Percentiles rank a stretch among this genome's conserved stretches.
Conservation (phyloP, 1,140 invertebrate genomes). For the Eriosoma lanigerum region DNA sequence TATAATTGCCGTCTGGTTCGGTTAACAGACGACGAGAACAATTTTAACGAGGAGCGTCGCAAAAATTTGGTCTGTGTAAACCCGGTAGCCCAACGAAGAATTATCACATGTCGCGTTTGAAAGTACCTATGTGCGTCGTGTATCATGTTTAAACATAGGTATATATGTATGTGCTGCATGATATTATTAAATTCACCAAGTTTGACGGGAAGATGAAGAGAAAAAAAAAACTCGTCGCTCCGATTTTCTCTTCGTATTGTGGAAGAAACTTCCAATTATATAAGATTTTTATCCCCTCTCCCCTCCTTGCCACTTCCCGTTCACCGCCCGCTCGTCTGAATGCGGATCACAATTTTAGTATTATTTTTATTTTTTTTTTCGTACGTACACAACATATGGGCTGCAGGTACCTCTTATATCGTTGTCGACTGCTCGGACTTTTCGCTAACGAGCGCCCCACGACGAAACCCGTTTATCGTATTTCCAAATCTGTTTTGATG, state of each 20-base stretch:
- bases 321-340: conserved; percentile 29
- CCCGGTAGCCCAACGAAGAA: conserved; percentile 38
- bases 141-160: neutral
- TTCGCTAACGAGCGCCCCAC: conserved; percentile 49
- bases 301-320: no score
- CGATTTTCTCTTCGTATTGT: conserved; percentile 37
- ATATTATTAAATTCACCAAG: conserved; percentile 31
- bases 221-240: conserved; percentile 46
- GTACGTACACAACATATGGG: neutral
- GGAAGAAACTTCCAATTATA: conserved; percentile 49
- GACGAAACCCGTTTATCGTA: conserved; percentile 47
- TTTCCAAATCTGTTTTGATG: conserved; percentile 34
- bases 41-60: conserved; percentile 44
- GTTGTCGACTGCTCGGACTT: conserved; percentile 1
- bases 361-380: conserved; percentile 12
- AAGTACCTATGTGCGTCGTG: neutral
- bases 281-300: neutral
- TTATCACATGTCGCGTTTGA: conserved; percentile 37
- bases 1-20: conserved; percentile 36
- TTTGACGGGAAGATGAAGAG: conserved; percentile 22
- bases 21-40: conserved; percentile 9
- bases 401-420: neutral
- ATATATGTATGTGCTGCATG: neutral
- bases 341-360: conserved; percentile 42
- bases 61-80: conserved; percentile 33